Evolutionary conservation across 2,113 vertebrate species (phyloP), one percentile per base, ranked within the genome.

Genomic region (Stigmatopora nigra): DNA sequence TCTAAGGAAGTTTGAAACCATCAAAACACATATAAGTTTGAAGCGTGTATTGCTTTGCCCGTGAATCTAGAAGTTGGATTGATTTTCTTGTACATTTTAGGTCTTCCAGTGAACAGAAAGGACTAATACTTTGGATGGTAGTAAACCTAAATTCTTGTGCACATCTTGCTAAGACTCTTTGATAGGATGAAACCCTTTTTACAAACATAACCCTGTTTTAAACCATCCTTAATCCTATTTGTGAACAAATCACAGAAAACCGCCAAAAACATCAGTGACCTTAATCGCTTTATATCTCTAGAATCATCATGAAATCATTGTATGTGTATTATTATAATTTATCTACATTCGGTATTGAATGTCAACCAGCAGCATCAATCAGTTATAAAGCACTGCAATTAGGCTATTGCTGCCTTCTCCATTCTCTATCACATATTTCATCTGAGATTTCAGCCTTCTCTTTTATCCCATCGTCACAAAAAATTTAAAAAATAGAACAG

Each of bases 141-240:
- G 45, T 45, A 71, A 79, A 77, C n/a, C 69, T 61, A 63, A 62
- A 53, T 52, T 63, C n/a, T 71, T 41, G 53, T 19, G 59, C 70
- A 60, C 51, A 69, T 85, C 73, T 77, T 78, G 73, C 72, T 74
- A 73, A 53, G 64, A 64, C 61, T 83, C 72, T 72, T 68, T 78
- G 65, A 82, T 70, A 64, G 70, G 76, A 83, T 87, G 84, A 83
- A 69, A 68, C 58, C 16, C 25, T 52, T 62, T 67, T 12, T 64
- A 73, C 72, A 56, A 41, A 41, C 6, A 20, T 11, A 22, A n/a
- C 49, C 49, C 51, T 41, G 38, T 41, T 41, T 53, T n/a, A 71
- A 70, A 63, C 60, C 53, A 47, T 7, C 71, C 65, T 73, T 86
- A 85, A 88, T 86, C 86, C 73, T 72, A 80, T 86, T 86, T 92